These are phyloP conservation scores for Characodon lateralis DNA, from an alignment of 2,797 vertebrate species.

Conservation along the genomic window DNA sequence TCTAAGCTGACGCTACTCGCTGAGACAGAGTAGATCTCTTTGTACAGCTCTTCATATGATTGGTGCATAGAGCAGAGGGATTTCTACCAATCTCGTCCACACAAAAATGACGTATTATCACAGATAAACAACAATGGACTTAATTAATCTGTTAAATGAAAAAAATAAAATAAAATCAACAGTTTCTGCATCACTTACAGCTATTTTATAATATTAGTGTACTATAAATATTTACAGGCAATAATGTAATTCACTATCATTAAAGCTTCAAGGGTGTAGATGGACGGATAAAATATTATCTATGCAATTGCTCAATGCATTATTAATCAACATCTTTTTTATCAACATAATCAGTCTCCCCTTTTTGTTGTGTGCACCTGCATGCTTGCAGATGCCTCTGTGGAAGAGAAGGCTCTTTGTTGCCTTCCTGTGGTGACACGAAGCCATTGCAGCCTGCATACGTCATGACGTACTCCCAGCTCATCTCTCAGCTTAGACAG, in stretches of 20 bases:
- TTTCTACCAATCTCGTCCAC: slow-evolving; percentile 62
- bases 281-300: background rate
- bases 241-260: background rate
- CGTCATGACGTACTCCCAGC: slow-evolving; percentile 30
- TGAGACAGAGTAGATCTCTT: slow-evolving; percentile 81
- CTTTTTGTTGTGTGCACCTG: slow-evolving; percentile 30
- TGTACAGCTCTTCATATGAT: slow-evolving; percentile 73
- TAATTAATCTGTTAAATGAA: background rate
- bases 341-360: background rate
- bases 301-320: background rate
- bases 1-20: slow-evolving; percentile 38
- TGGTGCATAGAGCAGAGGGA: slow-evolving; percentile 58
- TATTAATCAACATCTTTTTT: slow-evolving; percentile 1
- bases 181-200: background rate
- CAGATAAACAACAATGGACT: background rate
- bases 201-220: background rate
- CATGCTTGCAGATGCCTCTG: slow-evolving; percentile 32
- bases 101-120: slow-evolving; percentile 42
- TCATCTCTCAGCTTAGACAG: slow-evolving; percentile 12
- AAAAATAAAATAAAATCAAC: background rate
- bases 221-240: background rate
- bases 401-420: slow-evolving; percentile 68
- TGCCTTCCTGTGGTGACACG: slow-evolving; percentile 81
- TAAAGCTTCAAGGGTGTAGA: background rate
- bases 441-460: slow-evolving; percentile 65